These are phyloP conservation scores for Recurvirostra avosetta DNA, from an alignment of 2,113 vertebrate species.

Conservation along the genomic window DNA sequence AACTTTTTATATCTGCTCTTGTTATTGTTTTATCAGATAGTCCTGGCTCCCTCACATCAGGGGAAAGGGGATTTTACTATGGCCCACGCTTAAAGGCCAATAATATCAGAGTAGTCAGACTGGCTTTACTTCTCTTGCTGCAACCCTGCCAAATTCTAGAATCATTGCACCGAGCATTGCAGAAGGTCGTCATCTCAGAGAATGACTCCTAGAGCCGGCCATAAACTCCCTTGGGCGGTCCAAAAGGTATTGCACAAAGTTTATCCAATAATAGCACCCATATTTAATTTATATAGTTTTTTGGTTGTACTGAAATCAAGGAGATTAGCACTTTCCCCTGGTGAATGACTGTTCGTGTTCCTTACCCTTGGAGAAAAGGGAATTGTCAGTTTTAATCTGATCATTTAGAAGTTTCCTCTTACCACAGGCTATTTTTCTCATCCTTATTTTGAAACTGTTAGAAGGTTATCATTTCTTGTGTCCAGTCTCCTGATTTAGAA, in stretches of 20 bases:
- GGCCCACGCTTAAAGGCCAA: neutral
- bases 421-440: neutral
- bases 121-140: neutral
- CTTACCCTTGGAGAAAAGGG: neutral
- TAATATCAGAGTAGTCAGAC: neutral
- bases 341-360: neutral
- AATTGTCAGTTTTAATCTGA: slow-evolving; percentile 21
- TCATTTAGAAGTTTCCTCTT: neutral
- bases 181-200: neutral
- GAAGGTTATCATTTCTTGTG: neutral
- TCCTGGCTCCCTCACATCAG: neutral
- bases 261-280: neutral
- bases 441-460: neutral
- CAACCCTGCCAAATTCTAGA: neutral
- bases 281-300: slow-evolving; percentile 5
- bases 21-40: neutral
- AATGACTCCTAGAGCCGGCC: neutral
- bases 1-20: neutral
- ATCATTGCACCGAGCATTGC: neutral
- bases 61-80: neutral
- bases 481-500: neutral
- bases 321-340: neutral
- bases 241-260: neutral
- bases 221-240: neutral
- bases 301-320: slow-evolving; percentile 9